phyloP scores from a whole-genome alignment of 2,797 vertebrate genomes.

The Phoeniculus purpureus region DNA sequence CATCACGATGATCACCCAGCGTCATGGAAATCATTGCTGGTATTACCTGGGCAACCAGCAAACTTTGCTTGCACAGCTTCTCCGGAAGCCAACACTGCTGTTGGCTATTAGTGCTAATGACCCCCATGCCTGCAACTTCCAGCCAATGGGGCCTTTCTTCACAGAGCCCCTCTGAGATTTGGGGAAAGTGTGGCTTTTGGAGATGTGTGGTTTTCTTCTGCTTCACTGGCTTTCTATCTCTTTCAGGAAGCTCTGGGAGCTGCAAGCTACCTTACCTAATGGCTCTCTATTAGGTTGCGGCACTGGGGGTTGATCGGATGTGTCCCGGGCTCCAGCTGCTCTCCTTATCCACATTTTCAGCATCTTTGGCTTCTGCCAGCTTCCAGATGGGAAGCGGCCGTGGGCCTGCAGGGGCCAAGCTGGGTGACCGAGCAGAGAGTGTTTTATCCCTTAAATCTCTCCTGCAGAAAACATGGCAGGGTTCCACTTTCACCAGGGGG shows the following conservation, averaged over 20 bases:
- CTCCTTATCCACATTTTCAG: neutral
- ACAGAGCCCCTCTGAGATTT: neutral
- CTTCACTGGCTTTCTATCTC: conserved; percentile 36
- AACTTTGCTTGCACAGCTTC: conserved; percentile 32
- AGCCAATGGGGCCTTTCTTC: neutral
- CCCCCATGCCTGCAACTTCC: conserved; percentile 21
- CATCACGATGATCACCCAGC: neutral
- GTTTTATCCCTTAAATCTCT: neutral
- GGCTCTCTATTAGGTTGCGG: conserved; percentile 6
- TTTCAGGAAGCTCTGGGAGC: conserved; percentile 21
- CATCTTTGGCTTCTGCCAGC: neutral
- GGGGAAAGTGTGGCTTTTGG: neutral
- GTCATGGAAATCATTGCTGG: conserved; percentile 1
- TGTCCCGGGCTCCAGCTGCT: neutral
- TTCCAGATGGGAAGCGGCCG: neutral
- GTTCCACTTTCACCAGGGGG: neutral
- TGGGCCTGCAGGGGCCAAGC: neutral
- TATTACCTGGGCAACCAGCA: conserved; percentile 44
- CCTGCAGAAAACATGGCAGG: neutral
- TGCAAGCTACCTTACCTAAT: conserved; percentile 45
- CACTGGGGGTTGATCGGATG: neutral
- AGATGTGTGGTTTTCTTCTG: neutral
- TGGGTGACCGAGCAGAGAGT: neutral
- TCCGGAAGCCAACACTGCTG: neutral
- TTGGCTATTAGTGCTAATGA: neutral